Conservation (phyloP, 35 echinoderm and acorn worm species). For the Lytechinus pictus region DNA sequence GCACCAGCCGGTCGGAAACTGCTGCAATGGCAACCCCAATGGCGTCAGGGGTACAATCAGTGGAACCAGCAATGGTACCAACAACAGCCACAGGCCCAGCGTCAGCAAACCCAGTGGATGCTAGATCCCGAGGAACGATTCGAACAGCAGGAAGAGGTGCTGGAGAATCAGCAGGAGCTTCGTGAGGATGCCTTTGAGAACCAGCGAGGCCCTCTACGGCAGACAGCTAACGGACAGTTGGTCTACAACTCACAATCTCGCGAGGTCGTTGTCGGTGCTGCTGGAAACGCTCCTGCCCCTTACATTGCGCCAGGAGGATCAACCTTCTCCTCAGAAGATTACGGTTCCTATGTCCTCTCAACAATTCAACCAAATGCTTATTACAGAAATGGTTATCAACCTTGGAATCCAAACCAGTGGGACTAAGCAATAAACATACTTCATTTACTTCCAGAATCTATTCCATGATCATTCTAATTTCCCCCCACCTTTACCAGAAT, state of each 20-base stretch:
- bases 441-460: no score
- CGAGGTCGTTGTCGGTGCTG: not conserved
- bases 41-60: not conserved
- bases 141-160: not conserved
- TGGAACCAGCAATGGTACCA: constrained; percentile 15
- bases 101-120: not conserved
- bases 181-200: not conserved
- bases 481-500: no score
- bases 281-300: not conserved
- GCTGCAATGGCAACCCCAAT: not conserved
- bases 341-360: not conserved
- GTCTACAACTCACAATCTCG: not conserved
- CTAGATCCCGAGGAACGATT: constrained; percentile 11
- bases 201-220: not conserved
- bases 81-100: not conserved
- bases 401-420: not conserved
- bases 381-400: constrained; percentile 5
- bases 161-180: constrained; percentile 24
- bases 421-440: not conserved
- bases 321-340: not conserved
- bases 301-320: not conserved
- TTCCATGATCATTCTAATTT: no score
- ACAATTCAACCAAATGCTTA: not conserved
- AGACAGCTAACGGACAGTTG: not conserved
- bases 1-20: not conserved